phyloP scores from a whole-genome alignment of 2,888 invertebrate species.

The Isotomurus palustris region DNA sequence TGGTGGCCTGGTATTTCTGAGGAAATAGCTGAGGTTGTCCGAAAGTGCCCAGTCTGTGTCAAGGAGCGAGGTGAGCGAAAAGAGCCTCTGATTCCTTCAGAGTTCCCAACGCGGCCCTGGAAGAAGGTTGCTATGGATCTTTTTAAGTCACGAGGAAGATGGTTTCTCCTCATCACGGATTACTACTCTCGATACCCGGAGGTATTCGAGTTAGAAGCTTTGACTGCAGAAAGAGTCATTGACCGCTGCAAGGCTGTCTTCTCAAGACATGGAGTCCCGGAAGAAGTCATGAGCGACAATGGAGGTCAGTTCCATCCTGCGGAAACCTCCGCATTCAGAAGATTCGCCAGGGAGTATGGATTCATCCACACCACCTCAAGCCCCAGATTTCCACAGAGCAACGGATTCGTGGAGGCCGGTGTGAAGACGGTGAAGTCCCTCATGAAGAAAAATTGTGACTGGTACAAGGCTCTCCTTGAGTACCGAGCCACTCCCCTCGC shows the following conservation, averaged over 20 bases:
- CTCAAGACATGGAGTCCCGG: constrained; percentile 44
- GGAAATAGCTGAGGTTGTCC: constrained; percentile 29
- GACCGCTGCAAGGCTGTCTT: constrained; percentile 31
- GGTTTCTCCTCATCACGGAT: constrained; percentile 41
- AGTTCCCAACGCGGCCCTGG: constrained; percentile 42
- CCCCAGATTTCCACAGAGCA: constrained; percentile 39
- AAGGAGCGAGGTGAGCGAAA: constrained; percentile 16
- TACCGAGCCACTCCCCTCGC: constrained; percentile 42
- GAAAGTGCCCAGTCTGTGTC: constrained; percentile 31
- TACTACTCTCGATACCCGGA: constrained; percentile 27
- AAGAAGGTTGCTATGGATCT: constrained; percentile 45
- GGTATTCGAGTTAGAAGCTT: background rate
- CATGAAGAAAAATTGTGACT: constrained; percentile 43
- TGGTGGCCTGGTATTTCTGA: constrained; percentile 42
- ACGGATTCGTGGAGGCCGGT: constrained; percentile 39
- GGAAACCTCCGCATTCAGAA: constrained; percentile 18
- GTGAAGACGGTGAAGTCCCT: constrained; percentile 42
- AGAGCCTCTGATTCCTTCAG: constrained; percentile 38
- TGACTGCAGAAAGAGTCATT: constrained; percentile 11
- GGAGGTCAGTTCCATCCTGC: too few species aligned
- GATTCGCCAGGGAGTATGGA: constrained; percentile 40
- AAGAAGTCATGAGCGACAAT: constrained; percentile 39
- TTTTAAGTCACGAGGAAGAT: constrained; percentile 29
- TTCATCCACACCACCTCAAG: constrained; percentile 36
- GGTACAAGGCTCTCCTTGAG: constrained; percentile 42